Base-by-base conservation (phyloP, 1,140 invertebrate species). In the Temnothorax curvispinosus region DNA sequence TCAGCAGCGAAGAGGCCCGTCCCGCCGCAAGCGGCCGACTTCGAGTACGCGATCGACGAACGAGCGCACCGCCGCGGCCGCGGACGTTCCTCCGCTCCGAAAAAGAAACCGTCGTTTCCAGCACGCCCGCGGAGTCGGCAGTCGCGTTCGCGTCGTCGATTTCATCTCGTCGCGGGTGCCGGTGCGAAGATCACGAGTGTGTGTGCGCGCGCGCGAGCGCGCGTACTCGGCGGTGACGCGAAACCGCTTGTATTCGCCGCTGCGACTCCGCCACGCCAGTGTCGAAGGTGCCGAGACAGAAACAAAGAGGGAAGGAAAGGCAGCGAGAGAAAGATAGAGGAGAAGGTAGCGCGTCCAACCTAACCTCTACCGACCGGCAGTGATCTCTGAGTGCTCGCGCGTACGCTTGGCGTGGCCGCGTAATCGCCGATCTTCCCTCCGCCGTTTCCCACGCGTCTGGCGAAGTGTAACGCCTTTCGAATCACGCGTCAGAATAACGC, bases 1-100 rank as follows among this genome's bases (percentile, higher is more conserved):
- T 92, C 90, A 89, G 85, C 91, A 89, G 65, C 87, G 81, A 89
- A 89, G 88, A 90, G 88, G 88, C 75, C 88, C 72, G 88, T 89
- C 84, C 85, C 54, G 87, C 86, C 75, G 89, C 60, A 78, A 54
- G 77, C 47, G 69, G 69, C 54, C 67, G 87, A 87, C 85, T 58
- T 76, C 72, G 65, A 82, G 88, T 89, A 89, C 88, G 88, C 85
- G 77, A 64, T 52, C 60, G 85, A 71, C 64, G n/a, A 50, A 47
- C 56, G 85, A 27, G 80, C 62, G 60, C 27, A 27, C 27, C 27
- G 50, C 58, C 72, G 85, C 77, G 32, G 13, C 32, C 15, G 27
- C 5, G 5, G 58, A 80, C 74, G 85, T 89, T 90, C 60, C 85
- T 44, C 80, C 86, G 62, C 41, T 76, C 35, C 52, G 64, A 74